phyloP scores from a whole-genome alignment of 2,797 vertebrate genomes.

The Coranthus polyacanthus region DNA sequence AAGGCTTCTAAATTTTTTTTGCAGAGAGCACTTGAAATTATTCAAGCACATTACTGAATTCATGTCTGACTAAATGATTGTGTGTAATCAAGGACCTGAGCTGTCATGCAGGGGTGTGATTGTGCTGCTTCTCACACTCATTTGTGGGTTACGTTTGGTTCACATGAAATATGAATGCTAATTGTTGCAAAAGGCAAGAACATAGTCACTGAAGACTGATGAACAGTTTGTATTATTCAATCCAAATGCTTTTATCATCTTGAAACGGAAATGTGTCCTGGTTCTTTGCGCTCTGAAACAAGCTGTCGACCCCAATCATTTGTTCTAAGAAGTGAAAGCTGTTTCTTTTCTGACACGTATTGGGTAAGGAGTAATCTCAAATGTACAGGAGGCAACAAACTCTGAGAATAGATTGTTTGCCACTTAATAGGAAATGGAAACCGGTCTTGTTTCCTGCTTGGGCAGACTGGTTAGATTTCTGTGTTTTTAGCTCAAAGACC shows the following conservation, averaged over 20 bases:
- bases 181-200: slow-evolving; percentile 19
- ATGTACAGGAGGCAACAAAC: too few relatives aligned
- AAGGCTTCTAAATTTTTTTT: slow-evolving; percentile 19
- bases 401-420: not conserved
- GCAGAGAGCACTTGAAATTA: slow-evolving; percentile 27
- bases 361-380: too few relatives aligned
- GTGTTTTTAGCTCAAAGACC: slow-evolving; percentile 11
- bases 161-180: slow-evolving; percentile 43
- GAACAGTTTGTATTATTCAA: not conserved
- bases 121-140: slow-evolving; percentile 34
- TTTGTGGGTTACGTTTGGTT: slow-evolving; percentile 13
- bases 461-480: slow-evolving; percentile 11
- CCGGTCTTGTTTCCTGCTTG: not conserved
- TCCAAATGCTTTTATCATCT: slow-evolving; percentile 8
- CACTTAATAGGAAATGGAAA: not conserved
- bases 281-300: not conserved
- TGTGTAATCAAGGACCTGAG: slow-evolving; percentile 49
- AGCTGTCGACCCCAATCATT: not conserved
- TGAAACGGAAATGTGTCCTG: slow-evolving; percentile 6
- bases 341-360: too few relatives aligned
- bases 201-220: not conserved
- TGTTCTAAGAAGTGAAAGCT: not conserved
- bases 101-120: slow-evolving; percentile 46
- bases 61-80: slow-evolving; percentile 49
- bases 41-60: slow-evolving; percentile 34